Evolutionary conservation across 64 coral and sea anemone species (phyloP).

Genomic region (Pocillopora damicornis): DNA sequence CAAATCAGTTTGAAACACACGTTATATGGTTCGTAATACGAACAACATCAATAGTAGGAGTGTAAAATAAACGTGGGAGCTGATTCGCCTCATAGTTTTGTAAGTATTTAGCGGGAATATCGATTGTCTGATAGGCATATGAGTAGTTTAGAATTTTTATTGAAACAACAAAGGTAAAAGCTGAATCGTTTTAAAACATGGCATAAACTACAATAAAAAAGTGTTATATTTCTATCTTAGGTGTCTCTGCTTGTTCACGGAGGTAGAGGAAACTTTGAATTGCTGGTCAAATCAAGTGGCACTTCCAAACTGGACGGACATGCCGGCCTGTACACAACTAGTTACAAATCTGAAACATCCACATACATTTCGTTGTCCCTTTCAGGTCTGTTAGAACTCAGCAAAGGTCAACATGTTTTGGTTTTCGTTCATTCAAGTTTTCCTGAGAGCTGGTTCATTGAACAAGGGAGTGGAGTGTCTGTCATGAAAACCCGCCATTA

Average conservation of each 20-base stretch:
- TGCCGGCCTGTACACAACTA: constrained; percentile 45
- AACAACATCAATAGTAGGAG: no score
- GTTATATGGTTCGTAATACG: no score
- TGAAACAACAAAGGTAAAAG: no score
- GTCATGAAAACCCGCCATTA: constrained; percentile 53
- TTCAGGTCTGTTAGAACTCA: constrained; percentile 57
- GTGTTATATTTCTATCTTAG: neutral
- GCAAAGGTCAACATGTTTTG: constrained; percentile 46
- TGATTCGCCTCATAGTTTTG: no score
- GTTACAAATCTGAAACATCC: constrained; percentile 23
- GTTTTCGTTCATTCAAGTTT: constrained; percentile 38
- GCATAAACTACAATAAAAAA: neutral
- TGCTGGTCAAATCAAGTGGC: constrained; percentile 59
- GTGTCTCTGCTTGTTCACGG: constrained; percentile 27
- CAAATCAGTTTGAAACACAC: no score
- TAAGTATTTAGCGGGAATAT: no score
- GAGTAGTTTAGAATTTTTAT: no score
- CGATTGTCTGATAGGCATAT: no score
- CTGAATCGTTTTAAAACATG: neutral
- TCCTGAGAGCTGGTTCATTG: constrained; percentile 33
- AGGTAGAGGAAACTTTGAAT: constrained; percentile 22
- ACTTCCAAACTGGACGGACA: constrained; percentile 52
- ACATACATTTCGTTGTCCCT: constrained; percentile 36
- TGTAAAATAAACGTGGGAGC: no score
- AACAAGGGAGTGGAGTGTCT: constrained; percentile 45